Conservation (phyloP, 1,140 invertebrate species). For the Tenebrio molitor region DNA sequence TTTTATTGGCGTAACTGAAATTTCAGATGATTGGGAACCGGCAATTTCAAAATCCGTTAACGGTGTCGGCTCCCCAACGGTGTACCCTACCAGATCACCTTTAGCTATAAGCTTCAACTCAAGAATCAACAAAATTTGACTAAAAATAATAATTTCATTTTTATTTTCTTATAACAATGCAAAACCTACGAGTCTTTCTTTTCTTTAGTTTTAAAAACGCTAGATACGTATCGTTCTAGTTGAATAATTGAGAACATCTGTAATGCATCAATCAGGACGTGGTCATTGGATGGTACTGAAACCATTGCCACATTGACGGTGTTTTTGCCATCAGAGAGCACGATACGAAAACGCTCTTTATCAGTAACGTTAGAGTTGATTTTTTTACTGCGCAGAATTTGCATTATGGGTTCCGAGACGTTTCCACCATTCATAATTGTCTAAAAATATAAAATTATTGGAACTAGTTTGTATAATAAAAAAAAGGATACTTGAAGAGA, state of each 20-base stretch:
- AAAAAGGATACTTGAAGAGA: neutral
- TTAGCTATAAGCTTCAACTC: constrained; percentile 81
- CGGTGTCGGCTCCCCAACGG: constrained; percentile 82
- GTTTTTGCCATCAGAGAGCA: constrained; percentile 89
- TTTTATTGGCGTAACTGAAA: too few relatives aligned
- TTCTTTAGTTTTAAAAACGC: constrained; percentile 77
- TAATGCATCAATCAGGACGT: constrained; percentile 77
- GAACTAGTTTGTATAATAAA: neutral
- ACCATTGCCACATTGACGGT: constrained; percentile 92
- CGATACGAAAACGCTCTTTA: constrained; percentile 83
- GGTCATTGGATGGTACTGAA: constrained; percentile 76
- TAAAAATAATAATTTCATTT: constrained; percentile 61
- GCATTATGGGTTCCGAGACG: constrained; percentile 77
- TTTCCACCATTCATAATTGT: constrained; percentile 77
- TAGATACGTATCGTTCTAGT: constrained; percentile 85
- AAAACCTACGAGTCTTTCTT: constrained; percentile 64
- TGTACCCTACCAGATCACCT: constrained; percentile 79
- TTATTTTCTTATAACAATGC: constrained; percentile 40
- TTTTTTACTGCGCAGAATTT: constrained; percentile 79
- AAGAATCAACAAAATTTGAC: constrained; percentile 86
- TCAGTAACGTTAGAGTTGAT: constrained; percentile 71
- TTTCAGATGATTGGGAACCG: constrained; percentile 17
- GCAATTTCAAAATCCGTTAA: constrained; percentile 66
- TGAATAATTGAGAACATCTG: constrained; percentile 82
- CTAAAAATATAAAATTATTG: constrained; percentile 63